Percentiles rank a stretch among this genome's conserved stretches.
Evolutionary conservation across 2,113 vertebrate genomes (phyloP).

Genomic region (Emberiza fucata): DNA sequence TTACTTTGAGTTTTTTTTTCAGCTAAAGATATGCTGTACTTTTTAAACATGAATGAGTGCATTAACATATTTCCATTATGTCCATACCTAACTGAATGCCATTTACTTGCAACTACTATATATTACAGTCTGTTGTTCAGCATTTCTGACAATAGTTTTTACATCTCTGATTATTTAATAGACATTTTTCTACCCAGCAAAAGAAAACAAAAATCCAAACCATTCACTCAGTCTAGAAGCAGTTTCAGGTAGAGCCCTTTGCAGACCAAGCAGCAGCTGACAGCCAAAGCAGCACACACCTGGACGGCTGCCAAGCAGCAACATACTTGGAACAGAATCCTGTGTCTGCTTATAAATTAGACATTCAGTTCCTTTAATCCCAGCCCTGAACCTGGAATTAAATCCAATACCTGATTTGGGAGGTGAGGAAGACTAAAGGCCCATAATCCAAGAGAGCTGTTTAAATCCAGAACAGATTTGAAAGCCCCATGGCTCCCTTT

Average conservation of each 20-base stretch:
- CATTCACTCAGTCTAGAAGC: not conserved
- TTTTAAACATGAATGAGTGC: not conserved
- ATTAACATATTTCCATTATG: not conserved
- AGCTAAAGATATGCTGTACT: not conserved
- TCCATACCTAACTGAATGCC: not conserved
- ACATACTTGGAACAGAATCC: not conserved
- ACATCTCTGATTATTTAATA: not conserved
- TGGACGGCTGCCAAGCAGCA: not conserved
- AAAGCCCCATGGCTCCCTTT: not conserved
- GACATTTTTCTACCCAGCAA: not conserved
- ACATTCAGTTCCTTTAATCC: not conserved
- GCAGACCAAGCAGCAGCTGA: not conserved
- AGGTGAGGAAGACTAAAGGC: not conserved
- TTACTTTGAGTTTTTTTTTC: not conserved
- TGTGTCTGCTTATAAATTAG: constrained; percentile 1
- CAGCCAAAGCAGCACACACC: not conserved
- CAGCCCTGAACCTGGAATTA: constrained; percentile 1
- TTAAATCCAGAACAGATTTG: not conserved
- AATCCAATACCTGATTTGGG: not conserved
- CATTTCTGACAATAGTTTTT: not conserved
- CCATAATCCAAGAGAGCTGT: not conserved
- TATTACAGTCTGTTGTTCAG: not conserved
- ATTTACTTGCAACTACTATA: not conserved
- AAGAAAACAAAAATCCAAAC: not conserved
- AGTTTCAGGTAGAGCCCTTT: not conserved